These are phyloP conservation scores for Galleria mellonella DNA, from an alignment of 1,140 invertebrate genomes.

Conservation along the genomic window DNA sequence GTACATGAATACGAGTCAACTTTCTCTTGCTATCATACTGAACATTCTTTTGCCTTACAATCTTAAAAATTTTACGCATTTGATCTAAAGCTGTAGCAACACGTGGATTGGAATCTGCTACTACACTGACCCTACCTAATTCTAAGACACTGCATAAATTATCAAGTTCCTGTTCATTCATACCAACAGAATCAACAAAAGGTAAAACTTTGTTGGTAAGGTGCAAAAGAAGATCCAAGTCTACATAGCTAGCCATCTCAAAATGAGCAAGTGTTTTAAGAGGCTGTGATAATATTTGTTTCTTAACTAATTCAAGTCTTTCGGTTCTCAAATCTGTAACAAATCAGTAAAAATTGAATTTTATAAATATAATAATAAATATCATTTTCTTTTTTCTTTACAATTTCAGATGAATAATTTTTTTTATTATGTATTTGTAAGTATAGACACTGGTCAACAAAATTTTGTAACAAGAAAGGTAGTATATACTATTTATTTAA, in stretches of 20 bases:
- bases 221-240: constrained; percentile 80
- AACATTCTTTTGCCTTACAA: constrained; percentile 67
- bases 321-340: constrained; percentile 77
- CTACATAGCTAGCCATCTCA: constrained; percentile 91
- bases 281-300: constrained; percentile 79
- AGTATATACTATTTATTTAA: too few relatives aligned
- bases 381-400: too few relatives aligned
- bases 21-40: constrained; percentile 70
- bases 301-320: constrained; percentile 79
- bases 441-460: too few relatives aligned
- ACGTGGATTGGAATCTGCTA: constrained; percentile 86
- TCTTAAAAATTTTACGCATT: constrained; percentile 85
- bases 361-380: too few relatives aligned
- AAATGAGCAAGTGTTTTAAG: constrained; percentile 84
- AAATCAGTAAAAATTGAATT: constrained; percentile 3
- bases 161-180: constrained; percentile 92
- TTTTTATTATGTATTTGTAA: too few relatives aligned
- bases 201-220: constrained; percentile 82
- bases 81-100: constrained; percentile 88
- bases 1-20: constrained; percentile 88
- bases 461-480: too few relatives aligned
- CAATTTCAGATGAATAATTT: too few relatives aligned
- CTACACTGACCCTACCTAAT: constrained; percentile 83
- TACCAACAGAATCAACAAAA: constrained; percentile 89
- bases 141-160: constrained; percentile 83